Base-by-base conservation (phyloP, 2,113 vertebrate species). In the Sebastes fasciatus region DNA sequence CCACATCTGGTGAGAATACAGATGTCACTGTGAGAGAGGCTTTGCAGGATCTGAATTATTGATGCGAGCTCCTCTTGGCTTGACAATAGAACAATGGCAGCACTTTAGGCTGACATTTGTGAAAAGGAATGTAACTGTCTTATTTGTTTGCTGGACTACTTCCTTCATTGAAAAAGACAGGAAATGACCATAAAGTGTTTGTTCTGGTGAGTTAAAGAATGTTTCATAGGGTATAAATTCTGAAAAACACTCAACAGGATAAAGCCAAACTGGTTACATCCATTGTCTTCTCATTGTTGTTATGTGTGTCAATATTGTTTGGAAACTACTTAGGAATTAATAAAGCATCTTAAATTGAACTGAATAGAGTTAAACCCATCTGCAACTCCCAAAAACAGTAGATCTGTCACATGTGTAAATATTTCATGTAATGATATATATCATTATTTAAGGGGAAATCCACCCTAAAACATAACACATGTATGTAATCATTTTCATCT, bases 141-240 rank as follows among this genome's bases (percentile, higher is more conserved):
- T 82, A 64, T 78, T 78, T 86, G 63, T 84, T 88, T 82, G 52
- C 9, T 26, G 23, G 43, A 71, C 72, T 40, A 67, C 51, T 85
- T 86, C 66, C 83, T 55, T 62, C 63, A 66, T 16, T 76, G 71
- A 51, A 85, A 86, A 78, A 84, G 17, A 42, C 73, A 85, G 85
- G 79, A 91, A 80, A 75, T 82, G 42, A 64, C 49, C 82, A 63
- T 49, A 73, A 75, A 69, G 72, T 84, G 65, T 73, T 61, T 81
- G 48, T 74, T 76, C 13, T 67, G 21, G 12, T 26, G 6, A 13
- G 11, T 48, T 66, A 43, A 23, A 66, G 5, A 68, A 10, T 34
- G 9, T 76, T 54, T 58, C 43, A 19, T 45, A 61, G n/a, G 61
- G 26, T 16, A 3, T 1, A n/a, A 49, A 62, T 23, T 17, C 55